Evolutionary conservation across 2,888 invertebrate genomes (phyloP).

Genomic region (Pantelozetes paolii): DNA sequence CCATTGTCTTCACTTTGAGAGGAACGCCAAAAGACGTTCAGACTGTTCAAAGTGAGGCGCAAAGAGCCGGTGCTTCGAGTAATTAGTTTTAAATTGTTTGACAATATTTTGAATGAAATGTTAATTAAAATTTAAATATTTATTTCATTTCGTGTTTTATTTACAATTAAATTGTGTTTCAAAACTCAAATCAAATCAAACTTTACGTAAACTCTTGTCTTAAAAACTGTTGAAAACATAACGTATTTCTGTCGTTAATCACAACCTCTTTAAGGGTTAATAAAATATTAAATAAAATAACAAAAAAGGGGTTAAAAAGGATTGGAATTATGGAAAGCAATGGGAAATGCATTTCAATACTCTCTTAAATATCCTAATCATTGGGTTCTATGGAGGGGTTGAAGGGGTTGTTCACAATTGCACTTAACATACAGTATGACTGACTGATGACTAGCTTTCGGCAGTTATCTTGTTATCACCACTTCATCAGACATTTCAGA

Average conservation of each 20-base stretch:
- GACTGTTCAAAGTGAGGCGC: background rate
- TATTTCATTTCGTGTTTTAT: slow-evolving; percentile 22
- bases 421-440: slow-evolving; percentile 33
- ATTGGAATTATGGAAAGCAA: background rate
- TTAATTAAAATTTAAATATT: background rate
- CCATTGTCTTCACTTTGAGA: slow-evolving; percentile 24
- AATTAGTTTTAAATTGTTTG: background rate
- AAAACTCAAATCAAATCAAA: background rate
- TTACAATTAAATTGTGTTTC: slow-evolving; percentile 15
- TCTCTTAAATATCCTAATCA: background rate
- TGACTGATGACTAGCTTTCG: slow-evolving; percentile 27
- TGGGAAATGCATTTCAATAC: background rate
- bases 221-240: slow-evolving; percentile 24
- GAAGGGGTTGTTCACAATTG: slow-evolving; percentile 23
- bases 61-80: background rate
- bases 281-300: slow-evolving; percentile 23
- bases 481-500: slow-evolving; percentile 28
- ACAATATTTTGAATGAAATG: background rate
- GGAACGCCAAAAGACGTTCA: slow-evolving; percentile 13
- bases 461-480: background rate
- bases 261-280: slow-evolving; percentile 8
- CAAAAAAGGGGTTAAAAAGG: background rate
- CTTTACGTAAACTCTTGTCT: slow-evolving; percentile 1
- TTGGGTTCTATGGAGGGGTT: background rate
- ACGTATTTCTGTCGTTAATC: slow-evolving; percentile 16